These are phyloP conservation scores for Sisyra nigra DNA, from an alignment of 2,888 invertebrate species.

Conservation along the genomic window DNA sequence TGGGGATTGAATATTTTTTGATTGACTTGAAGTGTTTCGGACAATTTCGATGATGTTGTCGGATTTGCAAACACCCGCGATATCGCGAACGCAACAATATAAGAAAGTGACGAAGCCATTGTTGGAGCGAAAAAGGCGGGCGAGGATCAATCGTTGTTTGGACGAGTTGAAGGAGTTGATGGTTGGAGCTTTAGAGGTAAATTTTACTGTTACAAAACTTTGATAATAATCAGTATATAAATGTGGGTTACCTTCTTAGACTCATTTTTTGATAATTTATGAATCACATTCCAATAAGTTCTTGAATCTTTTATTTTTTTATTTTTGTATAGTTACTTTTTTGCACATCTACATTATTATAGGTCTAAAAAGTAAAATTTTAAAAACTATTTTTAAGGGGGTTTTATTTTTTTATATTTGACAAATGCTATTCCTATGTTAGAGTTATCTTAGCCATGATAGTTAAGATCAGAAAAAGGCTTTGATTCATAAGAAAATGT, in stretches of 20 bases:
- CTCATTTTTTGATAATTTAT: neutral
- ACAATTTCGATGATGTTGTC: constrained; percentile 25
- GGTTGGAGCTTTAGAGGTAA: constrained; percentile 39
- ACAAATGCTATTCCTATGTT: no score
- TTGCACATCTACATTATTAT: no score
- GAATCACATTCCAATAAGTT: neutral
- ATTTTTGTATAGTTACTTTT: no score
- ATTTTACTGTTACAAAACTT: constrained; percentile 3
- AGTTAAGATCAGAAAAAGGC: no score
- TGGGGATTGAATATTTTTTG: neutral
- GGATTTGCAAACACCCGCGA: constrained; percentile 39
- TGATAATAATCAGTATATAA: no score
- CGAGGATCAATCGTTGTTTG: constrained; percentile 48
- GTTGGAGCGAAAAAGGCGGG: constrained; percentile 52
- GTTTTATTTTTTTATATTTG: no score
- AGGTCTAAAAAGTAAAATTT: no score
- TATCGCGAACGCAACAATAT: constrained; percentile 59
- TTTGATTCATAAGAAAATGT: no score
- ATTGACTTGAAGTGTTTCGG: constrained; percentile 23
- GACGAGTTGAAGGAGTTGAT: constrained; percentile 60
- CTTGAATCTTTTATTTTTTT: no score
- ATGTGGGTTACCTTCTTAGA: no score
- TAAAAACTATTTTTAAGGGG: no score
- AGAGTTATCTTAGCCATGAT: no score
- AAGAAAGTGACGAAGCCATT: constrained; percentile 64